Conservation (phyloP, 2,888 invertebrate species). For the Drosophila austrosaltans region DNA sequence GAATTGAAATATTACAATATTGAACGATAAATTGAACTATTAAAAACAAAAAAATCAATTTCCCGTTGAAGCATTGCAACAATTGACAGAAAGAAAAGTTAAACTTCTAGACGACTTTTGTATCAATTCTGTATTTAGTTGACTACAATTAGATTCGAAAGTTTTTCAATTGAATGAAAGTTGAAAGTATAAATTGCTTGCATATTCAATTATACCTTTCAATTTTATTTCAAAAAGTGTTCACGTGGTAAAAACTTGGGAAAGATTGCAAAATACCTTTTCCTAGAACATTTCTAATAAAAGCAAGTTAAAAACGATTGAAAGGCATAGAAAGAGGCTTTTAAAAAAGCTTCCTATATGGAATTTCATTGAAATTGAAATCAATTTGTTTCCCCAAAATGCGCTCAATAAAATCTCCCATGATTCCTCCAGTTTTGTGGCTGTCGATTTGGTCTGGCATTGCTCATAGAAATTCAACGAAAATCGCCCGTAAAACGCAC, state of each 20-base stretch:
- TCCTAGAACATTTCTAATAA: background rate
- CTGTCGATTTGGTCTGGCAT: background rate
- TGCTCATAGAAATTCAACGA: slow-evolving; percentile 11
- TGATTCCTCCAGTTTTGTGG: slow-evolving; percentile 12
- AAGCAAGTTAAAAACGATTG: background rate
- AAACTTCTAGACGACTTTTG: too few relatives aligned
- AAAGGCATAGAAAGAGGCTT: background rate
- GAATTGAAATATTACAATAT: too few relatives aligned
- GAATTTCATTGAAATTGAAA: slow-evolving; percentile 7
- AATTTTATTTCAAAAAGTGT: too few relatives aligned
- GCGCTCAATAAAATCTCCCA: slow-evolving; percentile 7
- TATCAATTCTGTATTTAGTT: too few relatives aligned
- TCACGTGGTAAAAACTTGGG: background rate
- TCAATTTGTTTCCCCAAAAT: slow-evolving; percentile 9
- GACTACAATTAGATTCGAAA: too few relatives aligned
- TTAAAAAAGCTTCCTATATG: background rate
- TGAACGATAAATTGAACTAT: too few relatives aligned
- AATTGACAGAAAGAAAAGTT: too few relatives aligned
- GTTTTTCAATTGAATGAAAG: too few relatives aligned
- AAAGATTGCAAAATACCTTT: background rate
- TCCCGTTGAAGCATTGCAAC: too few relatives aligned
- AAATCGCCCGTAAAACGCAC: slow-evolving; percentile 46
- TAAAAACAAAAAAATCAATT: too few relatives aligned
- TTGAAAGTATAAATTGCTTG: too few relatives aligned
- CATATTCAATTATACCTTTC: too few relatives aligned